Evolutionary conservation across 2,888 invertebrate genomes (phyloP).

Genomic region (Baccha elongata): DNA sequence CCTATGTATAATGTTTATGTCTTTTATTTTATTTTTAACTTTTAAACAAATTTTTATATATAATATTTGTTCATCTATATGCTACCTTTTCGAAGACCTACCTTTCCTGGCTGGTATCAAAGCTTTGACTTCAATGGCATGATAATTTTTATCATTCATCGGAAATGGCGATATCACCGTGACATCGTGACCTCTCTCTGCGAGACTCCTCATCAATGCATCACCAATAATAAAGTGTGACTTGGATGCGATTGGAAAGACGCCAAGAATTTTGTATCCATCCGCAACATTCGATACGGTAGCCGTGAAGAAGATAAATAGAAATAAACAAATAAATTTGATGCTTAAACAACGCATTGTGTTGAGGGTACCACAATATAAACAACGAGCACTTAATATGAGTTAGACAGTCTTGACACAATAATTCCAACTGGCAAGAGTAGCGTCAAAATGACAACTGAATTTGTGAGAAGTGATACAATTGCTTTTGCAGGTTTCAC

Average conservation of each 20-base stretch:
- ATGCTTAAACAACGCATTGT: constrained; percentile 12
- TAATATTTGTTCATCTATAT: too few relatives aligned
- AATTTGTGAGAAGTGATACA: constrained; percentile 4
- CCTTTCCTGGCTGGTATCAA: constrained; percentile 13
- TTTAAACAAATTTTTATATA: too few relatives aligned
- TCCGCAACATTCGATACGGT: background rate
- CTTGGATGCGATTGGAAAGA: constrained; percentile 47
- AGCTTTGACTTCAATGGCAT: constrained; percentile 33
- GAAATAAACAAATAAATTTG: background rate
- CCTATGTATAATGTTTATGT: too few relatives aligned
- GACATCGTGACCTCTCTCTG: constrained; percentile 50
- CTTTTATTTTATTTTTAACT: too few relatives aligned
- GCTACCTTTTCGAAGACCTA: too few relatives aligned
- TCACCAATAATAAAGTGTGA: constrained; percentile 63
- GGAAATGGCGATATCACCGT: constrained; percentile 61
- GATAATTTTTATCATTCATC: constrained; percentile 47
- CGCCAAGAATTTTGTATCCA: constrained; percentile 60
- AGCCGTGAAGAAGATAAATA: constrained; percentile 14
- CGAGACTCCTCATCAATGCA: constrained; percentile 44
- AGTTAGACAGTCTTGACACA: background rate
- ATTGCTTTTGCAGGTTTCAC: too few relatives aligned
- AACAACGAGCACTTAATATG: background rate
- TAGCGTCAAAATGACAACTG: background rate
- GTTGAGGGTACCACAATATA: background rate
- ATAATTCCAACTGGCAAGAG: background rate